A percentile compares a stretch with the other conserved stretches of the same genome.
phyloP scores from a whole-genome alignment of 2,888 invertebrate species.

The Drosophila infuscata region DNA sequence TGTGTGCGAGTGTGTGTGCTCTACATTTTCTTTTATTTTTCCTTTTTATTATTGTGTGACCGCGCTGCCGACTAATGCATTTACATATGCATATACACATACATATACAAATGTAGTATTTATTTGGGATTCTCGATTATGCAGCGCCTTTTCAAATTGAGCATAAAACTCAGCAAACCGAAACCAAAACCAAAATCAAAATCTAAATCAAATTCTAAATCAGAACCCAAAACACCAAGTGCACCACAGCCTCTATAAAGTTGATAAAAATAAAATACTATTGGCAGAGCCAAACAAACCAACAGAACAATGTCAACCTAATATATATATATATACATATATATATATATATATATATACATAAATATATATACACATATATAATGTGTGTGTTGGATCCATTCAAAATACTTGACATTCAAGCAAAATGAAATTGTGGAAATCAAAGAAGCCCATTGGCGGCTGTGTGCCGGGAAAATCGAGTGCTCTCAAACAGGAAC shows the following conservation, averaged over 20 bases:
- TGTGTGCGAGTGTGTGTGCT: constrained; percentile 39
- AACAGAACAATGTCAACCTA: constrained; percentile 23
- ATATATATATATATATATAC: constrained; percentile 7
- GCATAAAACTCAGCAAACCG: constrained; percentile 25
- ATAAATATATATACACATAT: background rate
- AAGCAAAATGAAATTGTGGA: constrained; percentile 84
- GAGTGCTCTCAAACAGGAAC: constrained; percentile 79
- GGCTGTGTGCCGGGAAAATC: constrained; percentile 85
- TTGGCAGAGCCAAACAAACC: constrained; percentile 7
- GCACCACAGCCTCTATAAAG: constrained; percentile 1
- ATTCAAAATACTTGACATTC: constrained; percentile 8
- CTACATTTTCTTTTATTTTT: constrained; percentile 61
- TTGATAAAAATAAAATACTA: constrained; percentile 15
- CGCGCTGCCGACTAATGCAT: constrained; percentile 19
- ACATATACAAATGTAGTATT: constrained; percentile 7
- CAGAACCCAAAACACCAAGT: constrained; percentile 14
- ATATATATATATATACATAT: background rate
- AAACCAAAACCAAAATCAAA: constrained; percentile 6
- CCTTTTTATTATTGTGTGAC: constrained; percentile 44
- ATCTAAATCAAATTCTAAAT: constrained; percentile 8
- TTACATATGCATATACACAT: constrained; percentile 9
- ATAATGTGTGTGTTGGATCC: background rate
- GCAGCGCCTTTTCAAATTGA: constrained; percentile 13
- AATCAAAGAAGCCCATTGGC: constrained; percentile 84
- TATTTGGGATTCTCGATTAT: constrained; percentile 41